phyloP scores from a whole-genome alignment of 2,797 vertebrate species.

The Mormyrus hasselquistii region DNA sequence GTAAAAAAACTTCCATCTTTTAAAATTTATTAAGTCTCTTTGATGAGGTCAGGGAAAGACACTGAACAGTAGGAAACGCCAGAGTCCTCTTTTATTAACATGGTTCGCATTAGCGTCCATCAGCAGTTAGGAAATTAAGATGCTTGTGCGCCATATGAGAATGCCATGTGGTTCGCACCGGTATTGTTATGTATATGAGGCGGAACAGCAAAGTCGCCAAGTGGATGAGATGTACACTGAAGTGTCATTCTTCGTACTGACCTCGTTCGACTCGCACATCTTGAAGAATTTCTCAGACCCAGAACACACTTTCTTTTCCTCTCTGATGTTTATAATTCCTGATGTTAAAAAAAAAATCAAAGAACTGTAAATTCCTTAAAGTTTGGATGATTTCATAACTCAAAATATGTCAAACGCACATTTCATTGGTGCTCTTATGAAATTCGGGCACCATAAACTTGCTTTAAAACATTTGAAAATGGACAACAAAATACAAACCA shows the following conservation, averaged over 20 bases:
- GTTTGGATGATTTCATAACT: neutral
- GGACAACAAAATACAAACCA: neutral
- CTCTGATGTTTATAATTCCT: constrained; percentile 88
- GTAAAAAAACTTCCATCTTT: neutral
- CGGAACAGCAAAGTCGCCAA: neutral
- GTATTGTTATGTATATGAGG: neutral
- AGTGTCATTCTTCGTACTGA: constrained; percentile 41
- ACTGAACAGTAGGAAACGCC: neutral
- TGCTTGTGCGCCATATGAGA: neutral
- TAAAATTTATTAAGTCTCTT: neutral
- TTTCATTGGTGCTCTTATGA: neutral
- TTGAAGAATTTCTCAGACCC: constrained; percentile 84
- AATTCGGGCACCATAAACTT: neutral
- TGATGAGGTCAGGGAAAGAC: neutral
- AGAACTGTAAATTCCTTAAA: neutral
- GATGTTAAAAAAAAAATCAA: constrained; percentile 31
- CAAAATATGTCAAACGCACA: neutral
- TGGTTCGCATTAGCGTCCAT: neutral
- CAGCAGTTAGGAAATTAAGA: neutral
- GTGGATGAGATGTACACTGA: neutral
- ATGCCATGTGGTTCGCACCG: too few relatives aligned
- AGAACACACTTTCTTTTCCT: constrained; percentile 85
- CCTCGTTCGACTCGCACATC: constrained; percentile 94
- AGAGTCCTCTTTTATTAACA: neutral
- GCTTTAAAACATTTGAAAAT: neutral